phyloP scores from a whole-genome alignment of 2,888 invertebrate species.

The Aelia acuminata region DNA sequence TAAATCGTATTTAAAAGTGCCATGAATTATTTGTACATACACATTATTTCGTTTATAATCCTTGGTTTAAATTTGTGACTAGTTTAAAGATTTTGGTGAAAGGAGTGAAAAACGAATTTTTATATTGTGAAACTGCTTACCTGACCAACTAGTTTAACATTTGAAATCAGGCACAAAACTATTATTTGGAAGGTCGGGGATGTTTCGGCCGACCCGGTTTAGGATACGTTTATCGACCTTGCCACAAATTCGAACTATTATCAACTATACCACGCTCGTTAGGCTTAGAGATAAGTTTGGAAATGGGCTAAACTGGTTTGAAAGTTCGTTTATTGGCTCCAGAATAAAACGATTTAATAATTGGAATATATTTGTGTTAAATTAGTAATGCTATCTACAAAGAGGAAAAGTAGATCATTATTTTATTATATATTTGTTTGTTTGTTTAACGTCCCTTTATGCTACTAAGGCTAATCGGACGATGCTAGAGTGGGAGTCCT shows the following conservation, averaged over 20 bases:
- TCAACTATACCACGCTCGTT: neutral
- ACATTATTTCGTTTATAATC: no score
- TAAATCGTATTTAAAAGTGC: no score
- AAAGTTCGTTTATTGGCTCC: neutral
- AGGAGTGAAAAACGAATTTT: no score
- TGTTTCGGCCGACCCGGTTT: neutral
- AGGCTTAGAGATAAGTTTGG: neutral
- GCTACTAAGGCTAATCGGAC: no score
- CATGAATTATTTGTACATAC: no score
- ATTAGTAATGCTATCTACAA: no score
- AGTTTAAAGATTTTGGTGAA: no score
- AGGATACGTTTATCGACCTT: neutral
- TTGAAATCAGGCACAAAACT: neutral
- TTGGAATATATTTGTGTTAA: neutral
- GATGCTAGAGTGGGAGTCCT: no score
- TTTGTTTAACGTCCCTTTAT: no score
- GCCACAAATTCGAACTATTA: constrained; percentile 4
- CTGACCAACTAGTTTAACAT: neutral
- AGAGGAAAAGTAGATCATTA: no score
- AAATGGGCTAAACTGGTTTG: neutral
- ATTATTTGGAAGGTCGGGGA: neutral
- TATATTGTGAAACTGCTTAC: neutral
- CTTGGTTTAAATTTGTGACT: no score
- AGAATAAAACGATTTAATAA: neutral
- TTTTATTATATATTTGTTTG: no score